Base-by-base conservation (phyloP, 2,888 invertebrate species). In the Pandemis heparana region DNA sequence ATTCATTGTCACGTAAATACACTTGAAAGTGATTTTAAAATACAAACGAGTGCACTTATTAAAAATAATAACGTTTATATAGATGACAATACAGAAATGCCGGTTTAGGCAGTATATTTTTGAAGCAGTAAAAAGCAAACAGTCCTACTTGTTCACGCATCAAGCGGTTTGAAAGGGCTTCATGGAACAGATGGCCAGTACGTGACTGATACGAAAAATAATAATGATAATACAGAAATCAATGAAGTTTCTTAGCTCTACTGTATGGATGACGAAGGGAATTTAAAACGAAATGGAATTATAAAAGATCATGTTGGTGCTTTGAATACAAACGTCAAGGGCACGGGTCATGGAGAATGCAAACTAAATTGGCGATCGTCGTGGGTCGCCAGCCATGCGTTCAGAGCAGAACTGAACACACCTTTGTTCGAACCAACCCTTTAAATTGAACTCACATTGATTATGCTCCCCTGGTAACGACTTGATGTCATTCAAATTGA, bases 1-100 rank as follows among this genome's bases (percentile, higher is more conserved):
- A 83, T 81, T 82, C 78, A 79, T 77, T 77, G 83, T 82, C 85
- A 85, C 83, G 81, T 83, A 83, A 84, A 85, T 79, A 78, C 77
- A 86, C 85, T 81, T 86, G 81, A 86, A 85, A 89, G 77, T 74
- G 80, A 78, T 81, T 80, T 81, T 74, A 80, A 82, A 85, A 81
- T 78, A 77, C 76, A 81, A 78, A 77, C 77, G 81, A 81, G 78
- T 79, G 79, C 77, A 76, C 81, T 75, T 70, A 78, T 82, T 80
- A 75, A 77, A 75, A 62, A 61, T 62, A 72, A 62, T 67, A 75
- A 69, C 77, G 78, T 79, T 72, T 62, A 72, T 64, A 61, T 61
- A 77, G 75, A 78, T 77, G 78, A 79, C 78, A 74, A 66, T 63
- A 62, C 71, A 66, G 71, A 61, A 41, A 41, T 60, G 41, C 38